Percentiles rank a stretch among this genome's conserved stretches.
phyloP scores from a whole-genome alignment of 2,113 vertebrate genomes.

The Lepus europaeus region DNA sequence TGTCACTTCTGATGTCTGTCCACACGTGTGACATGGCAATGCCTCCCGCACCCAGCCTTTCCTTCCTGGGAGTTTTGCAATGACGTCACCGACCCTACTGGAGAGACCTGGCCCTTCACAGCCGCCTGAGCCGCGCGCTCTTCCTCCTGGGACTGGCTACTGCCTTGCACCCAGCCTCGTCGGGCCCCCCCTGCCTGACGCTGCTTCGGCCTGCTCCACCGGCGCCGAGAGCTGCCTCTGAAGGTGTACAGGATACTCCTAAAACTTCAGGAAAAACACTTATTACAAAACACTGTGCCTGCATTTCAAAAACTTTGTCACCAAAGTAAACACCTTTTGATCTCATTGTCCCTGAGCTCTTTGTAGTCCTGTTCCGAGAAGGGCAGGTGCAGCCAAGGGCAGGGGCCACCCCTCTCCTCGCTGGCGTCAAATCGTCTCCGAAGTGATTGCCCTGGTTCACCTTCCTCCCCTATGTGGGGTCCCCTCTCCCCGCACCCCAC shows the following conservation, averaged over 20 bases:
- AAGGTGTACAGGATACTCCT: too few species aligned
- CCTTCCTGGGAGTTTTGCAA: not conserved
- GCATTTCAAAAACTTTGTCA: too few species aligned
- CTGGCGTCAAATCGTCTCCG: not conserved
- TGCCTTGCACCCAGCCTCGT: not conserved
- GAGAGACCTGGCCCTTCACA: not conserved
- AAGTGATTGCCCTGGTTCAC: not conserved
- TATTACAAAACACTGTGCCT: too few species aligned
- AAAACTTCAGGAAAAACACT: too few species aligned
- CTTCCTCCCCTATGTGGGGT: accelerated
- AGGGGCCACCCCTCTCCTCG: not conserved
- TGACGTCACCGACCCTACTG: not conserved
- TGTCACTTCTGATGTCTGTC: not conserved
- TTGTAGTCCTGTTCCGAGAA: too few species aligned
- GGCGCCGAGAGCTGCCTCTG: too few species aligned
- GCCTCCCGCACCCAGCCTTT: not conserved
- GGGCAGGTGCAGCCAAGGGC: not conserved
- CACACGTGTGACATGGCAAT: not conserved
- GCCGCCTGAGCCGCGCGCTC: not conserved
- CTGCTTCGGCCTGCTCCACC: accelerated
- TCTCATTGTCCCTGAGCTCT: too few species aligned
- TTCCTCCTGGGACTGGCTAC: not conserved
- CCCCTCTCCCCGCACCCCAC: accelerated
- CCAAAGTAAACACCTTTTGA: too few species aligned
- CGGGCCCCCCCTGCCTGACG: not conserved